Evolutionary conservation across 1,140 invertebrate genomes (phyloP).

Genomic region (Pomacea maculata): DNA sequence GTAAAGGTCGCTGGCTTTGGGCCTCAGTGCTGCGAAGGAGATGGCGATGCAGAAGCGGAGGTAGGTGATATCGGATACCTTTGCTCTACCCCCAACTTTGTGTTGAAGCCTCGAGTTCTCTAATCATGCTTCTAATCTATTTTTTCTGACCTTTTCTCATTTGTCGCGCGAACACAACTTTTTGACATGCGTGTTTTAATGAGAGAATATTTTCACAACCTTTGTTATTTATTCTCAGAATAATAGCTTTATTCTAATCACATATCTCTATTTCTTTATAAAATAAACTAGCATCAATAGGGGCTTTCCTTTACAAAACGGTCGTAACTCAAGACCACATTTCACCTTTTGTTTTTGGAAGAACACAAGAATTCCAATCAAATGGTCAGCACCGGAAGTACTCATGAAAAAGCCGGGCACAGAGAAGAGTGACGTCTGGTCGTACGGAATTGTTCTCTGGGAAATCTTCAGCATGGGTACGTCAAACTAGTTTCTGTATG

Average conservation of each 20-base stretch:
- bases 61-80: background rate
- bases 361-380: constrained; percentile 27
- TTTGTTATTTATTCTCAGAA: too few relatives aligned
- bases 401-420: constrained; percentile 28
- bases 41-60: constrained; percentile 4
- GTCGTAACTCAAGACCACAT: too few relatives aligned
- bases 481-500: background rate
- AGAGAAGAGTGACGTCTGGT: constrained; percentile 59
- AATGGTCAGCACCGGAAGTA: constrained; percentile 35
- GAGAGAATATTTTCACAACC: background rate
- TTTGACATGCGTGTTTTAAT: too few relatives aligned
- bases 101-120: too few relatives aligned
- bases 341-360: too few relatives aligned
- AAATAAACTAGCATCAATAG: too few relatives aligned
- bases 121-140: too few relatives aligned
- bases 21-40: constrained; percentile 23
- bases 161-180: background rate
- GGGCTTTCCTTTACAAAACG: too few relatives aligned
- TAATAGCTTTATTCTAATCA: too few relatives aligned
- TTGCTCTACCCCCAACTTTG: background rate
- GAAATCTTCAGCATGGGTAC: constrained; percentile 52
- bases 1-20: constrained; percentile 95
- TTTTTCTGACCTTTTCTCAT: too few relatives aligned
- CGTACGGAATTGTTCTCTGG: constrained; percentile 54
- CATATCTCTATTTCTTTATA: too few relatives aligned